These are phyloP conservation scores for Mustela lutreola DNA, from an alignment of 2,113 vertebrate species.

Conservation along the genomic window DNA sequence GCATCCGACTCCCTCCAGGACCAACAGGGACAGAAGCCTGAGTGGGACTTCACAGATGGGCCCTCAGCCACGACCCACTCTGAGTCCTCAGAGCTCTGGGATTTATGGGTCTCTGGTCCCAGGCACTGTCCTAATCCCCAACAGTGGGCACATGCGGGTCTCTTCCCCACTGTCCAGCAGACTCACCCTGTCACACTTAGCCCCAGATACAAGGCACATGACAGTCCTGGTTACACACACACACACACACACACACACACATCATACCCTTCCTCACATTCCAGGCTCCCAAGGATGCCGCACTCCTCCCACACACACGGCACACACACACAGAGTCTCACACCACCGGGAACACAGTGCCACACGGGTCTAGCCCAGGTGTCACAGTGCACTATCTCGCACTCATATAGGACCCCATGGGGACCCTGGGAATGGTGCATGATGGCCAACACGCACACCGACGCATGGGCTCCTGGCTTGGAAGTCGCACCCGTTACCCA, in stretches of 20 bases:
- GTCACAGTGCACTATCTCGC: background rate
- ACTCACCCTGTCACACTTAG: background rate
- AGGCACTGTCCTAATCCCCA: background rate
- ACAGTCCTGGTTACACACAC: background rate
- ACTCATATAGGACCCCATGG: background rate
- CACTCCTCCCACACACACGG: background rate
- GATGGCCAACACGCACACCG: accelerated
- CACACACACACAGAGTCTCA: background rate
- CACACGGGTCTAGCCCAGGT: background rate
- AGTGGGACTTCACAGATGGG: background rate
- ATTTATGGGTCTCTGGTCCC: background rate
- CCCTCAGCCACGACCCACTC: background rate
- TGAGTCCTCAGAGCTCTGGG: background rate
- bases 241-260: background rate
- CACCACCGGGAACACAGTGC: background rate
- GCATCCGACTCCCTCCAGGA: background rate
- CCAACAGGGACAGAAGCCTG: background rate
- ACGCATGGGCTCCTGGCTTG: background rate
- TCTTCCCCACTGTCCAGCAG: background rate
- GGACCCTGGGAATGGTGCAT: background rate
- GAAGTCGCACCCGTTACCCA: background rate
- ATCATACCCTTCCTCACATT: background rate
- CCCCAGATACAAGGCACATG: background rate
- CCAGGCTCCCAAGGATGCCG: background rate
- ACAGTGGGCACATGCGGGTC: background rate